Evolutionary conservation across 2,113 vertebrate genomes (phyloP), one percentile per base, ranked within the genome.

Genomic region (Aldabrachelys gigantea): DNA sequence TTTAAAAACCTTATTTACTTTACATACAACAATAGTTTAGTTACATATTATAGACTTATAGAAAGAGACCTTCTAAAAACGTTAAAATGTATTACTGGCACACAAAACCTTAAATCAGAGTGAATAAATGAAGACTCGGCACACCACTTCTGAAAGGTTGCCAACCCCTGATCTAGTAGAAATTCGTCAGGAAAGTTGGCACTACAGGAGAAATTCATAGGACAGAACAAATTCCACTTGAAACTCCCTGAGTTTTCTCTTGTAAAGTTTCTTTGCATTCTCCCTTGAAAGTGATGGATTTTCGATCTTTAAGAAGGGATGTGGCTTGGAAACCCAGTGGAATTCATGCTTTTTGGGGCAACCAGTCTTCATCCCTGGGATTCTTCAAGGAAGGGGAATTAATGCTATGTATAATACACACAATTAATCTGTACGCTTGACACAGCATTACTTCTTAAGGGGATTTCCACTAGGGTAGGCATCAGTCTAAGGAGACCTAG

Each of bases 161-260:
- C 44, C 44, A 7, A 44, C 44, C 7, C 8, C 44, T 44, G 44
- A 50, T 50, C 91, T 91, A 79, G 90, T 95, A 54, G 35, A 56
- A 89, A 86, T 25, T 84, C 49, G 65, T 86, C 41, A 57, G 82
- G 87, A 82, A 85, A 62, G 53, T 91, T 90, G 62, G 59, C 56
- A 53, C 52, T 88, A 86, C 84, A 65, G 86, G 90, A 96, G 96
- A 94, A 80, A 17, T 8, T 47, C 95, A 85, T 78, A n/a, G 65
- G 92, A 92, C 94, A 92, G 85, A 91, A 92, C 88, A 93, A 82
- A 95, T 93, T 80, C 80, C 85, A 87, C 8, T 91, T 95, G 94
- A 96, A 97, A 97, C 90, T 86, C 87, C 86, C 90, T 82, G 87
- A 89, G 91, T 88, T 85, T 88, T 96, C 69, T 85, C 59, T 84